Base-by-base conservation (phyloP, 2,888 invertebrate genomes). In the Drosophila neonasuta region DNA sequence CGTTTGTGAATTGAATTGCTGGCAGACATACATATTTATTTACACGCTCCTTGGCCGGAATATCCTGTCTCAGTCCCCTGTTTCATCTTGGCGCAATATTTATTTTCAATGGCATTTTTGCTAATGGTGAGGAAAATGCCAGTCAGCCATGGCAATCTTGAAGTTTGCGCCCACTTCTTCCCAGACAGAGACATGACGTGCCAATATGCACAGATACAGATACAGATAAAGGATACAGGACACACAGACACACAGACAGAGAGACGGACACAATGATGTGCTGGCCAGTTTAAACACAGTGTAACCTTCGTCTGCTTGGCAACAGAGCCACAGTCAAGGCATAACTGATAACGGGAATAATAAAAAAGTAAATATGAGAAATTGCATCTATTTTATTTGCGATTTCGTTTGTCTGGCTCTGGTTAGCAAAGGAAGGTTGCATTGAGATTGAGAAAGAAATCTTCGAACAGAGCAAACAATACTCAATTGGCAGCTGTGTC, bases 301-400 rank as follows among this genome's bases (percentile, higher is more conserved):
- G 68, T 73, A 81, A 87, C 80, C 87, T 81, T 81, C 86, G 80
- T 46, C 61, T 67, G 62, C 71, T 50, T 68, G 67, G 64, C 68
- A 77, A 67, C 68, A 61, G 50, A 20, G 49, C 29, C 54, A 44
- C 29, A 17, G 17, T 3, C 50, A 49, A 39, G 42, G 24, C 54
- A 58, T 29, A 65, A 51, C 65, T 63, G 48, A 65, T 60, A 60
- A 46, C 45, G 17, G 70, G 62, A 68, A 67, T 71, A 73, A 68
- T 64, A 80, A 67, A 80, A 67, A 70, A 75, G 74, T 87, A 81
- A 82, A 85, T 85, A 81, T 71, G 57, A 79, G 66, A 85, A 85
- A 82, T 64, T 81, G 77, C 62, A 78, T 66, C 55, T 66, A 74
- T 68, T 79, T 71, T 71, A 66, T 77, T 74, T 68, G 49, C 64